A percentile compares a stretch with the other conserved stretches of the same genome.
Conservation (phyloP, 2,113 vertebrate genomes). For the Uropsilus gracilis region DNA sequence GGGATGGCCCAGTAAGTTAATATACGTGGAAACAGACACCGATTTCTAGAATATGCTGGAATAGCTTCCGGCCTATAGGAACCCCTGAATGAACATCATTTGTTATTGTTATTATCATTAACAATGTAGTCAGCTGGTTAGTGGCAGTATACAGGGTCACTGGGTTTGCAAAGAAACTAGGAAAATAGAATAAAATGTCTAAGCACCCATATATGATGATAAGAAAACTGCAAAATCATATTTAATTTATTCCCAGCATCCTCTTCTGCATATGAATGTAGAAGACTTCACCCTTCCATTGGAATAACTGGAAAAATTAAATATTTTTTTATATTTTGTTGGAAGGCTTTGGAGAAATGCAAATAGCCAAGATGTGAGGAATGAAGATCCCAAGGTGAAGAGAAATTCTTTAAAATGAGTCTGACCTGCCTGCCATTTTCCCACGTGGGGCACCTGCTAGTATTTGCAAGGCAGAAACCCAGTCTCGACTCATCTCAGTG, state of each 20-base stretch:
- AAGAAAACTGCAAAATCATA: not conserved
- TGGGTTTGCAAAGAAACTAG: not conserved
- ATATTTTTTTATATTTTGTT: not conserved
- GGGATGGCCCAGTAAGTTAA: not conserved
- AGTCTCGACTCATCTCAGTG: not conserved
- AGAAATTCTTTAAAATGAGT: not conserved
- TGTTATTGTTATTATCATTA: not conserved
- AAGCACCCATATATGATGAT: not conserved
- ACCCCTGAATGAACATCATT: not conserved
- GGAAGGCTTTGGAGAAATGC: not conserved
- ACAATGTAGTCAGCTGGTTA: not conserved
- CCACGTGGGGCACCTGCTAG: not conserved
- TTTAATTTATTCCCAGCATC: not conserved
- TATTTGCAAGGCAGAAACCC: not conserved
- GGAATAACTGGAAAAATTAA: not conserved
- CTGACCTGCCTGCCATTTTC: not conserved
- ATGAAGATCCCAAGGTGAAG: not conserved
- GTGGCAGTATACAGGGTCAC: not conserved
- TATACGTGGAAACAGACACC: not conserved
- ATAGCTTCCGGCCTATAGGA: not conserved
- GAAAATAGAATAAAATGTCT: not conserved
- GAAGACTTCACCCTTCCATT: not conserved
- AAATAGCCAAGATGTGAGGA: not conserved
- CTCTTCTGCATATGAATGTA: not conserved
- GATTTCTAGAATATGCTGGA: not conserved